Percentiles rank a stretch among this genome's conserved stretches.
Conservation (phyloP, 1,140 invertebrate species). For the Drosophila sucinea region DNA sequence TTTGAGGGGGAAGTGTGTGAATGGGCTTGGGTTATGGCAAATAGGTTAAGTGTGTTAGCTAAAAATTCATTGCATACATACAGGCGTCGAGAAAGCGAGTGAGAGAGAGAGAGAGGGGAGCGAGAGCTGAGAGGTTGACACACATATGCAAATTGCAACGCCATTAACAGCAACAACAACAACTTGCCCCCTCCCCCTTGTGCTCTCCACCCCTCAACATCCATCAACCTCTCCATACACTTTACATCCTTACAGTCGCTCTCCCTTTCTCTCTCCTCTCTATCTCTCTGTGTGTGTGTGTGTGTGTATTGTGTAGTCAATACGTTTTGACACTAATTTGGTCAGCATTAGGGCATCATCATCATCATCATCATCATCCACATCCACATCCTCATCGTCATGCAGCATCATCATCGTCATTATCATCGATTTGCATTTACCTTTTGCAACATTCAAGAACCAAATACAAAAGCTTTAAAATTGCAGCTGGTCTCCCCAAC, state of each 20-base stretch:
- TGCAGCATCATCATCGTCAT: neutral
- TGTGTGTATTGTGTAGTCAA: slow-evolving; percentile 56
- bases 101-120: slow-evolving; percentile 25
- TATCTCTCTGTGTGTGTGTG: slow-evolving; percentile 15
- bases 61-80: slow-evolving; percentile 66
- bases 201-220: too few species aligned
- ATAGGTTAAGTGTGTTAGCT: slow-evolving; percentile 77
- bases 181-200: neutral
- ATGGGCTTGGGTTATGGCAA: slow-evolving; percentile 50
- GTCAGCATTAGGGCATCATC: slow-evolving; percentile 59
- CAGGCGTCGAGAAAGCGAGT: slow-evolving; percentile 21
- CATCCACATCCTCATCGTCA: slow-evolving; percentile 22
- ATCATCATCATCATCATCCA: slow-evolving; percentile 41
- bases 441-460: slow-evolving; percentile 30
- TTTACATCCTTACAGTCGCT: neutral
- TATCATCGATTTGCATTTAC: slow-evolving; percentile 25
- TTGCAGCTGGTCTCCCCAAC: slow-evolving; percentile 71
- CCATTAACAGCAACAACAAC: slow-evolving; percentile 61
- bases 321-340: slow-evolving; percentile 79
- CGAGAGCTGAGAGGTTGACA: slow-evolving; percentile 29
- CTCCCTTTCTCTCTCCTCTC: slow-evolving; percentile 10
- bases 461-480: slow-evolving; percentile 66
- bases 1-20: slow-evolving; percentile 17
- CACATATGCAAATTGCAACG: slow-evolving; percentile 74
- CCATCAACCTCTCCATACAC: neutral